Base-by-base conservation (phyloP, 2,113 vertebrate genomes). In the Nothoprocta pentlandii region DNA sequence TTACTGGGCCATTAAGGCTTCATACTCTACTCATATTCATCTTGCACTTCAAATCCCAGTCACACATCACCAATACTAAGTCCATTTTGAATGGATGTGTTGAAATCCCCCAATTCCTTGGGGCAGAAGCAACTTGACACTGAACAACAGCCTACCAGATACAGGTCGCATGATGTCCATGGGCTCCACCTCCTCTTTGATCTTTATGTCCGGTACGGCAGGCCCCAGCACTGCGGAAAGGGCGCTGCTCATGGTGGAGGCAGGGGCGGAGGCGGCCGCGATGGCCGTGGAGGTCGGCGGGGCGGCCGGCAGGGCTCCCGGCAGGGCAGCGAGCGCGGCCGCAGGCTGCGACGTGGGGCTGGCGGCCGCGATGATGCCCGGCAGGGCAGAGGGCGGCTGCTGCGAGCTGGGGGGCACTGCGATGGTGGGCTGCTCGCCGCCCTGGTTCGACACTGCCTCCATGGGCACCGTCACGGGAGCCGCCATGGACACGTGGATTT, bases 401-500 rank as follows among this genome's bases (percentile, higher is more conserved):
- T 99, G 99, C 8, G 98, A 92, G 34, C 97, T 97, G 1, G 98
- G 98, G 16, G 98, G 98, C 34, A 98, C 96, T 0, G 96, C 96
- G 17, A 98, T 96, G 78, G 96, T 96, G 85, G 99, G 99, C 96
- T 99, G 99, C 78, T 99, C 99, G 0, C 93, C 88, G 10, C 96
- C 98, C 46, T 99, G 99, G 67, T 94, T 98, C 30, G 99, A 97
- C 74, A 99, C 96, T 0, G 99, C 98, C 91, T 99, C 99, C 95
- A 99, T 97, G 20, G 99, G 95, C 59, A 99, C 98, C 64, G 99
- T 98, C 67, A 99, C 98, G 2, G 99, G 98, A 32, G 99, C 95
- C n/a, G 98, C 98, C 97, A 99, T 98, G 16, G 99, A 97, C 89
- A 99, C 98, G 13, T 99, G 99, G 68, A 99, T 97, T 94, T 99